phyloP scores from a whole-genome alignment of 2,888 invertebrate genomes.

The Tetragnatha montana region DNA sequence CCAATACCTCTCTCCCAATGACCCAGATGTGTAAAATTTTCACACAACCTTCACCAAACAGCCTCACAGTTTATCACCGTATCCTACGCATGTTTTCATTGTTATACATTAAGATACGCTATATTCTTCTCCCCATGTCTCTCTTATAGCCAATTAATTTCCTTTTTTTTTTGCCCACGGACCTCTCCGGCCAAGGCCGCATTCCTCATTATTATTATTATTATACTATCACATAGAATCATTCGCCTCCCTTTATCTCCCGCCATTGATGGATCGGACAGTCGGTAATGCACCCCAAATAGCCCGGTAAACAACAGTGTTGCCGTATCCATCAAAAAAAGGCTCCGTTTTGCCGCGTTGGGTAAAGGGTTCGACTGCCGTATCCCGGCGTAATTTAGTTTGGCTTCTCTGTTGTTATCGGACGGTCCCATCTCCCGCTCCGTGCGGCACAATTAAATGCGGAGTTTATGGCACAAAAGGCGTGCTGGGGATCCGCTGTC shows the following conservation, averaged over 20 bases:
- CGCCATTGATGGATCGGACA: not conserved
- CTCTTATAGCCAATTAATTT: not conserved
- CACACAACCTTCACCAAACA: too few relatives aligned
- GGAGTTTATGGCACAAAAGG: slow-evolving; percentile 40
- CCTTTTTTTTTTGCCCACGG: not conserved
- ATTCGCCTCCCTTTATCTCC: not conserved
- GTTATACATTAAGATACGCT: too few relatives aligned
- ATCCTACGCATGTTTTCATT: too few relatives aligned
- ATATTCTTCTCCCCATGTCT: not conserved
- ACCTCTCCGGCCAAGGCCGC: not conserved
- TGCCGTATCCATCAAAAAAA: not conserved
- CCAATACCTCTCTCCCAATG: too few relatives aligned
- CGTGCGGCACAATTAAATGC: slow-evolving; percentile 35
- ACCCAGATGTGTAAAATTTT: too few relatives aligned
- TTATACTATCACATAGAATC: not conserved
- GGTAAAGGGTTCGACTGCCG: not conserved
- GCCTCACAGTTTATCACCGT: too few relatives aligned
- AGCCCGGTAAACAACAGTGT: not conserved
- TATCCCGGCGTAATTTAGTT: slow-evolving; percentile 16
- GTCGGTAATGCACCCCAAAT: not conserved
- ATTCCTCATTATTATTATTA: not conserved
- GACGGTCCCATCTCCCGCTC: not conserved
- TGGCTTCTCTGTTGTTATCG: not conserved
- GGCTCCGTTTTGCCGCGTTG: not conserved
- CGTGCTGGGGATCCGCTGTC: slow-evolving; percentile 4